Evolutionary conservation across 2,797 vertebrate species (phyloP).

Genomic region (Megaceryle alcyon): DNA sequence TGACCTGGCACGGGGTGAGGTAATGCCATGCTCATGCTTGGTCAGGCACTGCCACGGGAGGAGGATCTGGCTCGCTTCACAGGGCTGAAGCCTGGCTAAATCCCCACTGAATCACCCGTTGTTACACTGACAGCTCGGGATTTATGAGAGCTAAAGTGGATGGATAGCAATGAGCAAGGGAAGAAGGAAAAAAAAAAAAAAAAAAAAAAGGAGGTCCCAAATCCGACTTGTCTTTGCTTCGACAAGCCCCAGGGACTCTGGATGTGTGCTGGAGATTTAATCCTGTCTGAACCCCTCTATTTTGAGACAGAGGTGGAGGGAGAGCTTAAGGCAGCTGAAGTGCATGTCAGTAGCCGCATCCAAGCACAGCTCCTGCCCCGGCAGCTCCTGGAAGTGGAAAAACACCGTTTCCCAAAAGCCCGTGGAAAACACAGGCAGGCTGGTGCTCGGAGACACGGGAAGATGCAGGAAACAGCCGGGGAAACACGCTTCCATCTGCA

Average conservation of each 20-base stretch:
- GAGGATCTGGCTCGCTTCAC: neutral
- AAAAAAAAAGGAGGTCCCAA: neutral
- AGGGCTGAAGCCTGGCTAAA: neutral
- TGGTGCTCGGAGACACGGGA: neutral
- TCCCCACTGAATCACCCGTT: neutral
- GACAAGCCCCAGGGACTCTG: neutral
- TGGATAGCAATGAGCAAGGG: neutral
- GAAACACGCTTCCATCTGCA: neutral
- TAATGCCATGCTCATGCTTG: neutral
- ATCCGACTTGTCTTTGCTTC: neutral
- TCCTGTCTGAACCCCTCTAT: neutral
- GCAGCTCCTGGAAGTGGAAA: neutral
- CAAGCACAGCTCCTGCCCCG: neutral
- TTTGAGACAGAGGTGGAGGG: neutral
- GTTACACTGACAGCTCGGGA: neutral
- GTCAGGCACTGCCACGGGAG: neutral
- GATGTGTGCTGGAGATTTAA: neutral
- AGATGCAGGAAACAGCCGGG: neutral
- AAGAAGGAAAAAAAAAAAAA: fast-evolving
- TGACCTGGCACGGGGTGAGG: neutral
- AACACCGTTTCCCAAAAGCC: neutral
- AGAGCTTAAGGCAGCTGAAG: neutral
- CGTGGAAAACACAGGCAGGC: neutral
- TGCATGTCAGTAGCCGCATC: neutral
- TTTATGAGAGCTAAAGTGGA: constrained; percentile 19